Percentiles rank a stretch among this genome's conserved stretches.
phyloP scores from a whole-genome alignment of 1,140 invertebrate species.

The Leptonema lineaticorne region DNA sequence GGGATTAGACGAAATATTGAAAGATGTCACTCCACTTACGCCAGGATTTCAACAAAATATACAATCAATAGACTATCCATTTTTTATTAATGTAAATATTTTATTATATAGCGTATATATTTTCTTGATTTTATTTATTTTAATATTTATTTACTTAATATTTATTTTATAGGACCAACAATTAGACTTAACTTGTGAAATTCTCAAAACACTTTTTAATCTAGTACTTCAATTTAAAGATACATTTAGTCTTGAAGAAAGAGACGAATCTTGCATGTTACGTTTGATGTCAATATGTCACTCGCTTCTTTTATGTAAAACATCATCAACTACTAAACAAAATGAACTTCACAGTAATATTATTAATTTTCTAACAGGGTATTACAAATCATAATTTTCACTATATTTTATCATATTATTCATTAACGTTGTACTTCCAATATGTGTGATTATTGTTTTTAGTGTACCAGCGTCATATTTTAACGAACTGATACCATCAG shows the following conservation, averaged over 20 bases:
- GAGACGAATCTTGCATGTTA: constrained; percentile 72
- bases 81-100: constrained; percentile 44
- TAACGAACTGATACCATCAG: constrained; percentile 47
- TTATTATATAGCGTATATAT: background rate
- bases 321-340: constrained; percentile 61
- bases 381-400: constrained; percentile 6
- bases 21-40: constrained; percentile 48
- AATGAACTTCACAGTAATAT: constrained; percentile 73
- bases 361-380: constrained; percentile 63
- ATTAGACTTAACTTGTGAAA: constrained; percentile 75
- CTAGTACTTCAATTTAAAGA: constrained; percentile 61
- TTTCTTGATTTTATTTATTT: background rate
- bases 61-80: constrained; percentile 41
- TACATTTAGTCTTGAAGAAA: constrained; percentile 56
- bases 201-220: constrained; percentile 89
- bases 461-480: constrained; percentile 52
- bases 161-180: constrained; percentile 60
- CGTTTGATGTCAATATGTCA: constrained; percentile 73
- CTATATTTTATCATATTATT: background rate
- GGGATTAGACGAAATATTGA: constrained; percentile 73
- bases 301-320: constrained; percentile 67
- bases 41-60: constrained; percentile 35
- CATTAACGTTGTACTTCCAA: background rate
- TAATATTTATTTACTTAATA: background rate
- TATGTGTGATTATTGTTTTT: constrained; percentile 4